Evolutionary conservation across 2,888 invertebrate species (phyloP).

Genomic region (Mythimna impura): DNA sequence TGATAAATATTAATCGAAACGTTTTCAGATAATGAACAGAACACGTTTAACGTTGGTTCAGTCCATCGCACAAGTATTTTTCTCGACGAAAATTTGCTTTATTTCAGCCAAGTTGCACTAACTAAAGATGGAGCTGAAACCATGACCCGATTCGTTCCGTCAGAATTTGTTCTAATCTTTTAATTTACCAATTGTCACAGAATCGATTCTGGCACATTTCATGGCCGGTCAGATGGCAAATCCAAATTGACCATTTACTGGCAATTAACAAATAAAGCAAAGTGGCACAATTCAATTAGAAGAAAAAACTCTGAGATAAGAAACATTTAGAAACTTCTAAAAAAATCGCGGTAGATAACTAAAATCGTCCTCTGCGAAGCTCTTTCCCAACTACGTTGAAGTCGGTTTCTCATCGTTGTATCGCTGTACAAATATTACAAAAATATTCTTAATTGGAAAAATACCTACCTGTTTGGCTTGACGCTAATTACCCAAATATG

Average conservation of each 20-base stretch:
- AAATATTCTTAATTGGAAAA: neutral
- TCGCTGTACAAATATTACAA: neutral
- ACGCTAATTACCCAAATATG: neutral
- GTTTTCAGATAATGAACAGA: neutral
- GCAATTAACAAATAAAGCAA: slow-evolving; percentile 62
- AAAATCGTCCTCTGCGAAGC: no score
- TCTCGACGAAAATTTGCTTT: neutral
- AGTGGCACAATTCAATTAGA: slow-evolving; percentile 26
- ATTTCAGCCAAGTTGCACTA: slow-evolving; percentile 16
- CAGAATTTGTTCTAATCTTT: slow-evolving; percentile 79
- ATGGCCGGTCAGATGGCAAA: slow-evolving; percentile 52
- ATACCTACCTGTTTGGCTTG: neutral
- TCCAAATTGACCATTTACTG: slow-evolving; percentile 13
- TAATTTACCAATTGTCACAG: slow-evolving; percentile 73
- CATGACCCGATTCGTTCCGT: slow-evolving; percentile 76
- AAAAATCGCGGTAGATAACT: neutral
- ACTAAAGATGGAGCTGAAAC: slow-evolving; percentile 52
- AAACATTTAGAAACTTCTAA: neutral
- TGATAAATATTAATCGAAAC: neutral
- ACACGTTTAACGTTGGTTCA: neutral
- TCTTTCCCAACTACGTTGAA: neutral
- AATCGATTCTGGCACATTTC: slow-evolving; percentile 59
- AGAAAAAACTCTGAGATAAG: neutral
- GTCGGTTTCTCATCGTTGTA: neutral
- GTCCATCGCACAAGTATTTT: neutral